Evolutionary conservation across 2,797 vertebrate genomes (phyloP), one percentile per base, ranked within the genome.

Genomic region (Trachops cirrhosus): DNA sequence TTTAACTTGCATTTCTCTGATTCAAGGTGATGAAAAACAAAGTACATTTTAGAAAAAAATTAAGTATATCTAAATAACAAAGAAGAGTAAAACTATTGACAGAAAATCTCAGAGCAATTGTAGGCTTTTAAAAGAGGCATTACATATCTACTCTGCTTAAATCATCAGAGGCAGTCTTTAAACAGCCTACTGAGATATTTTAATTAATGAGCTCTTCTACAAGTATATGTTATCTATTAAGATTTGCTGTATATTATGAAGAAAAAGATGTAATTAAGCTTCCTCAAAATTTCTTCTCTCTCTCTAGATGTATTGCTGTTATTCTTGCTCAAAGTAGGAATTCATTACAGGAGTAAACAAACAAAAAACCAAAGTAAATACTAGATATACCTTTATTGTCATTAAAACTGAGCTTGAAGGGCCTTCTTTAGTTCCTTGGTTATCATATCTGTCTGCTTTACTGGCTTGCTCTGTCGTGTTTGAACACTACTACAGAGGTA

Each of bases 1-100:
- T 64, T 64, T n/a, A 64, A 64, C 16, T 64, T n/a, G 14, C 14
- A 64, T 64, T 64, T 64, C 62, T n/a, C 62, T n/a, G 62, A 64
- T 64, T 64, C 62, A 64, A 64, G 62, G 29, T 64, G 14, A 64
- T n/a, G 59, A 64, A 64, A 2, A 64, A 91, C 80, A 98, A 98
- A 97, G 70, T 93, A 62, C 29, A 80, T 96, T 97, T 93, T 95
- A 84, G 85, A 84, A 98, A 95, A 93, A 96, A 68, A 93, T 37
- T 14, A 85, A 48, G 37, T 48, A 54, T 93, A 97, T 98, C 90
- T 96, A 97, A 97, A 96, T 96, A 97, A 95, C 44, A 86, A 97
- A 97, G 95, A 98, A 95, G 93, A 97, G 97, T 97, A 88, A 97
- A 94, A 92, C 85, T 93, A 92, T 79, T 97, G 97, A 37, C 91